Evolutionary conservation across 2,113 vertebrate species (phyloP).

Genomic region (cattle (Bos taurus)): ARS-UCD2.0 NC_037346.1:31597001-31597500

Average conservation of each 20-base stretch:
- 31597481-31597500: not conserved
- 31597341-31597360: slow-evolving; percentile 16
- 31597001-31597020: not conserved
- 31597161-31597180: slow-evolving; percentile 45
- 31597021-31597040: not conserved
- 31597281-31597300: slow-evolving; percentile 8
- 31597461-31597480: not conserved
- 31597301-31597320: not conserved
- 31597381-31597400: not conserved
- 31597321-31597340: not conserved
- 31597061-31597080: slow-evolving; percentile 20
- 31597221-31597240: slow-evolving; percentile 34
- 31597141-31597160: slow-evolving; percentile 32
- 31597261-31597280: not conserved
- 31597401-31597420: slow-evolving; percentile 38
- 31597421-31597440: not conserved
- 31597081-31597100: not conserved
- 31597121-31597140: slow-evolving; percentile 32
- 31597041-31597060: not conserved
- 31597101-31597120: slow-evolving; percentile 17
- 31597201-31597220: slow-evolving; percentile 35
- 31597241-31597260: slow-evolving; percentile 36
- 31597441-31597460: not conserved
- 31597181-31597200: not conserved
- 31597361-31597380: not conserved